Percentiles rank a stretch among this genome's conserved stretches.
Conservation (phyloP, 2,797 vertebrate genomes). For the Malacoctenus gilli region DNA sequence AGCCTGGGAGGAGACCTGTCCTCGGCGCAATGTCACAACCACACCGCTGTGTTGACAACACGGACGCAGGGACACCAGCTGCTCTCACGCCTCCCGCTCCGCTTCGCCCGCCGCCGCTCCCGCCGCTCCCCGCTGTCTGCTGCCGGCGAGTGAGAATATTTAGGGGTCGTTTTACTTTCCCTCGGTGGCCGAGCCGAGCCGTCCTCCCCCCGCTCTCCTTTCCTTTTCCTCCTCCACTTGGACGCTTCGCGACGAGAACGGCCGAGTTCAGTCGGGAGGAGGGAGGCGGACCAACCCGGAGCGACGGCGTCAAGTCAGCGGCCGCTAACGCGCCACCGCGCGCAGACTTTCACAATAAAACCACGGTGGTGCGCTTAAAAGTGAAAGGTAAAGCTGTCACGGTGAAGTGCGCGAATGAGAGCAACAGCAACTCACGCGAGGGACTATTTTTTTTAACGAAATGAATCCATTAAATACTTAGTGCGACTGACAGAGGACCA, state of each 20-base stretch:
- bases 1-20: conserved; percentile 74
- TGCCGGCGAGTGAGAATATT: conserved; percentile 9
- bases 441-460: too few species aligned
- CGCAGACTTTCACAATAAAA: too few species aligned
- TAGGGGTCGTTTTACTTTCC: conserved; percentile 40
- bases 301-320: conserved; percentile 6
- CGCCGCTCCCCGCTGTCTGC: conserved; percentile 37
- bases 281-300: conserved; percentile 59
- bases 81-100: conserved; percentile 1
- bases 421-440: too few species aligned
- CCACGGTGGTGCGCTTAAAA: too few species aligned
- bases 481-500: too few species aligned
- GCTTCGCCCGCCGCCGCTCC: conserved; percentile 19
- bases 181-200: conserved; percentile 12
- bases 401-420: too few species aligned
- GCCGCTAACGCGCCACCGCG: too few species aligned
- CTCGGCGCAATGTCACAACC: conserved; percentile 60
- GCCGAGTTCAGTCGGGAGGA: conserved; percentile 62
- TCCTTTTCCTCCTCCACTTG: conserved; percentile 54
- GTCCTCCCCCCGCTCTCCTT: conserved; percentile 21
- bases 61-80: not conserved
- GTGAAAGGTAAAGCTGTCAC: too few species aligned
- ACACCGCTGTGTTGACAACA: conserved; percentile 49
- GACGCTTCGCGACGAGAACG: conserved; percentile 64
- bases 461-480: too few species aligned